Percentiles rank a stretch among this genome's conserved stretches.
phyloP scores from a whole-genome alignment of 2,888 invertebrate genomes.

The Ennomos erosarius region DNA sequence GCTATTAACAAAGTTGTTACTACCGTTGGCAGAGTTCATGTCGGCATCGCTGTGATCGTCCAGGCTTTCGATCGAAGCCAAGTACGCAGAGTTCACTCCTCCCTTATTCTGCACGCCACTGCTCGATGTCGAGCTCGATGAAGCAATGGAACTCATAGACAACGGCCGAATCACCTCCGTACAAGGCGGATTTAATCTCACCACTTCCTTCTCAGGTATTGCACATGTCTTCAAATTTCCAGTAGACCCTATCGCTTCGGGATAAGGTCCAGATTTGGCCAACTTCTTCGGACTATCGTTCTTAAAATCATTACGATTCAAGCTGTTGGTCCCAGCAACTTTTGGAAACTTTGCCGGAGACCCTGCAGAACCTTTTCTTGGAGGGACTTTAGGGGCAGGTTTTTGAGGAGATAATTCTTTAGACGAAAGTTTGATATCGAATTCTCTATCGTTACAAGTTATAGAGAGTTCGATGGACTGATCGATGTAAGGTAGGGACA shows the following conservation, averaged over 20 bases:
- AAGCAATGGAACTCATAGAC: constrained; percentile 91
- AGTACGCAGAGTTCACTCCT: constrained; percentile 90
- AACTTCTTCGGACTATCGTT: constrained; percentile 60
- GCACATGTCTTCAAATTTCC: constrained; percentile 71
- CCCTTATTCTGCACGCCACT: constrained; percentile 87
- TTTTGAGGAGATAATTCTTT: constrained; percentile 74
- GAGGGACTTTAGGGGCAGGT: constrained; percentile 55
- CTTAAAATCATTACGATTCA: constrained; percentile 71
- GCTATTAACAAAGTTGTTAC: constrained; percentile 74
- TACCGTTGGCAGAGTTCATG: constrained; percentile 78
- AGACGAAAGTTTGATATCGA: constrained; percentile 75
- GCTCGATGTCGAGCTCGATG: constrained; percentile 88
- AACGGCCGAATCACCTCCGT: constrained; percentile 87
- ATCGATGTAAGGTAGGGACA: constrained; percentile 78
- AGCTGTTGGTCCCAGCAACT: constrained; percentile 68
- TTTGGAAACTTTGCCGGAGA: constrained; percentile 67
- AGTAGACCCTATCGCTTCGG: constrained; percentile 73
- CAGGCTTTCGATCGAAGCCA: constrained; percentile 95
- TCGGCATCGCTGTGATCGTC: constrained; percentile 92
- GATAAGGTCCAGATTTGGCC: constrained; percentile 68
- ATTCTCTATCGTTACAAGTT: constrained; percentile 80
- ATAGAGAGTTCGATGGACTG: constrained; percentile 81
- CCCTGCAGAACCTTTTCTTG: constrained; percentile 49
- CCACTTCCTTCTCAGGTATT: constrained; percentile 72
- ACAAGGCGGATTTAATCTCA: constrained; percentile 81